These are phyloP conservation scores for Drosophila navojoa DNA, from an alignment of 1,140 invertebrate species.

Conservation along the genomic window DNA sequence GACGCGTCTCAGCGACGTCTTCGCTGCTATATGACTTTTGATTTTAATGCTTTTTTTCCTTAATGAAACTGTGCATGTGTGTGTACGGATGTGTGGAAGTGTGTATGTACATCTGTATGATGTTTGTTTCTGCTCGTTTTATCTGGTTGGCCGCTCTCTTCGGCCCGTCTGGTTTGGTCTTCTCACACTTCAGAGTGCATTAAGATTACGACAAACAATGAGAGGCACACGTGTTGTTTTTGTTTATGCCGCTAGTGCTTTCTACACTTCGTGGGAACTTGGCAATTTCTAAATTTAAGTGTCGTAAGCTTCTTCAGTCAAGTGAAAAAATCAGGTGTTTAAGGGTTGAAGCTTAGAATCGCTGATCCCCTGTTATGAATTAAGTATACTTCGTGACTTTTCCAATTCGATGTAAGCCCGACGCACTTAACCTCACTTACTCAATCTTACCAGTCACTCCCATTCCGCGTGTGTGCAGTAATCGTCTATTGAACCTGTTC, in stretches of 20 bases:
- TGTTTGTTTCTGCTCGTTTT: slow-evolving; percentile 4
- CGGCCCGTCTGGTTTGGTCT: neutral
- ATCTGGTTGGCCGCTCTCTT: slow-evolving; percentile 20
- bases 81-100: neutral
- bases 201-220: slow-evolving; percentile 20
- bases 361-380: neutral
- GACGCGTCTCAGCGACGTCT: too few relatives aligned
- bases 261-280: slow-evolving; percentile 54
- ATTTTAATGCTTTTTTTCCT: slow-evolving; percentile 64
- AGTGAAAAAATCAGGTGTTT: slow-evolving; percentile 50
- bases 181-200: slow-evolving; percentile 33
- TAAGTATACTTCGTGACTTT: slow-evolving; percentile 21
- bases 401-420: neutral
- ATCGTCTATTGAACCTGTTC: slow-evolving; percentile 68
- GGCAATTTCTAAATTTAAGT: slow-evolving; percentile 28
- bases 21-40: slow-evolving; percentile 69
- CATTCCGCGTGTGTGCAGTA: slow-evolving; percentile 53
- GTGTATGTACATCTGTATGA: neutral
- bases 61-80: slow-evolving; percentile 51
- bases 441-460: neutral
- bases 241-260: neutral
- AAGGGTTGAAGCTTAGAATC: slow-evolving; percentile 1
- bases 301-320: neutral
- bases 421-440: slow-evolving; percentile 58
- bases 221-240: slow-evolving; percentile 33